Conservation (phyloP, 2,797 vertebrate species). For the Neomorphus geoffroyi region DNA sequence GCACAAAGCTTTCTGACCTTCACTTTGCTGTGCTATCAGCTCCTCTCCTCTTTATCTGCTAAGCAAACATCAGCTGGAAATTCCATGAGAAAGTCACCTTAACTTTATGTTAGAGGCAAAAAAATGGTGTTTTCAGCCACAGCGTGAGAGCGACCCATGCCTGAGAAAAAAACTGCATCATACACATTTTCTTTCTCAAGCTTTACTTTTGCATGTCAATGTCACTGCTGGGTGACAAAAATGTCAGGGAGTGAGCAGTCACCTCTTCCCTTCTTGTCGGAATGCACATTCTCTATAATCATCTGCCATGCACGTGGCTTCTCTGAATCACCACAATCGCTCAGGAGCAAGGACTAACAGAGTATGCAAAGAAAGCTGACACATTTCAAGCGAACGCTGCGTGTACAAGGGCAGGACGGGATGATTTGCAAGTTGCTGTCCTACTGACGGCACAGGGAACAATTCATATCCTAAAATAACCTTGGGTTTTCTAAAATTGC, state of each 20-base stretch:
- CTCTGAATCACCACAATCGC: neutral
- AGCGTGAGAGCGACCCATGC: neutral
- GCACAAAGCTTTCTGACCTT: neutral
- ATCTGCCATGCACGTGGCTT: neutral
- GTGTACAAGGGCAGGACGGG: neutral
- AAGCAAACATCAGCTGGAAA: neutral
- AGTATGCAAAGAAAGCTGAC: neutral
- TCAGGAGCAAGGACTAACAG: neutral
- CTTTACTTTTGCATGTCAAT: neutral
- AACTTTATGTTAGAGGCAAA: neutral
- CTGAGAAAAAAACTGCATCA: neutral
- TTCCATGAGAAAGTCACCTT: neutral
- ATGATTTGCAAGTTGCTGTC: neutral
- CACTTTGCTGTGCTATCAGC: neutral
- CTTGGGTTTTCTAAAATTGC: neutral
- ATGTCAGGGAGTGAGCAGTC: accelerated
- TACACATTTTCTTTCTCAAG: neutral
- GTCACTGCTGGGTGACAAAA: neutral
- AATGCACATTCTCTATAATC: neutral
- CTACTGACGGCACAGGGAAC: neutral
- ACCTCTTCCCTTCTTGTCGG: neutral
- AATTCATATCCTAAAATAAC: neutral
- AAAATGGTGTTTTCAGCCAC: neutral
- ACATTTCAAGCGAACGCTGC: neutral
- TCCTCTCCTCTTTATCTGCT: neutral